Base-by-base conservation (phyloP, 2,888 invertebrate genomes). In the Hirtodrosophila alboralis region DNA sequence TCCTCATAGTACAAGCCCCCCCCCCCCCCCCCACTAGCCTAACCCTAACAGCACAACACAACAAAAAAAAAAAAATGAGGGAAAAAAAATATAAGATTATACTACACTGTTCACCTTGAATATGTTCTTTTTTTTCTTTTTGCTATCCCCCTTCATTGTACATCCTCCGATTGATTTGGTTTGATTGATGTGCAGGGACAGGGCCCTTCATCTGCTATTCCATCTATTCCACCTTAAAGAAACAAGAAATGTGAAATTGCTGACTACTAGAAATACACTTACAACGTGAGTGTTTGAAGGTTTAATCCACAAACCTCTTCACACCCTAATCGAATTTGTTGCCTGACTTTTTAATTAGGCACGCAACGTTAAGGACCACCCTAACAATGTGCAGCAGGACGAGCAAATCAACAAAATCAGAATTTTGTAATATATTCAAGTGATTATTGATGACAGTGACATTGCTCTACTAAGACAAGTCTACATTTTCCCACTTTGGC, bases 131-230 rank as follows among this genome's bases (percentile, higher is more conserved):
- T 43, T 36, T 30, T 12, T 41, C 12, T 26, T 13, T 43, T 16
- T 28, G 13, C 13, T 14, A 38, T 61, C 34, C 10, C 23, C 13
- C 12, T 62, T 51, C 34, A 45, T 41, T 30, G 44, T n/a, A n/a
- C n/a, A n/a, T n/a, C n/a, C 54, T 27, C 47, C 45, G 71, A 75
- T 75, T 71, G 76, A 75, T 63, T 75, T 13, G 52, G 51, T 44
- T 68, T 64, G 75, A 75, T 71, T 70, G 65, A 58, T 71, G 71
- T 44, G 18, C 27, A 31, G 37, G 34, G 26, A 8, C 26, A 33
- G 37, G 31, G 14, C 37, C 23, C 64, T 69, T 62, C 59, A 67
- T 36, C 44, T 16, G 2, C 5, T 2, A 27, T 12, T 28, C 38
- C 13, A 53, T 18, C 44, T 21, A 21, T 31, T 13, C 23, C 45